Conservation (phyloP, 2,797 vertebrate genomes). For the Acanthiza pusilla region DNA sequence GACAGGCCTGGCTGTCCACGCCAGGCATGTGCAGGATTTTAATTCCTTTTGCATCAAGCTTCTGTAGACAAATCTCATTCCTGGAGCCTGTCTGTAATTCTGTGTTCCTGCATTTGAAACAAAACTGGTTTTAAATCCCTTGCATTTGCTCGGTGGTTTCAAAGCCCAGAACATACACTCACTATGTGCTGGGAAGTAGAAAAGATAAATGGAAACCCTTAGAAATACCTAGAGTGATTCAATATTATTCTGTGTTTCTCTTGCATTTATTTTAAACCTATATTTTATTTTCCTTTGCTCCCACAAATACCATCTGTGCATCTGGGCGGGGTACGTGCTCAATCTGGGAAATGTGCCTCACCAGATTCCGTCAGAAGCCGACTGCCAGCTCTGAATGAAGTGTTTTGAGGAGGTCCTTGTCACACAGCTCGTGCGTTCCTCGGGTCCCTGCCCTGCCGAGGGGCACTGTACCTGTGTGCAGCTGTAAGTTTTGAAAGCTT, state of each 20-base stretch:
- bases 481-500: not conserved
- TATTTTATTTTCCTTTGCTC: constrained; percentile 56
- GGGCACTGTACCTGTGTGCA: not conserved
- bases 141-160: not conserved
- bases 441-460: not conserved
- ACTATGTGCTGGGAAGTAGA: not conserved
- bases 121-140: constrained; percentile 16
- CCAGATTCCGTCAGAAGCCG: not conserved
- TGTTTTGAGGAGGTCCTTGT: not conserved
- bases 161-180: not conserved
- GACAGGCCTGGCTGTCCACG: not conserved
- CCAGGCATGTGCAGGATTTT: not conserved
- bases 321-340: not conserved
- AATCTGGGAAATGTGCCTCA: constrained; percentile 36
- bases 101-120: not conserved
- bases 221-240: constrained; percentile 46
- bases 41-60: not conserved
- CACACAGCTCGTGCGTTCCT: not conserved
- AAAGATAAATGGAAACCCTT: not conserved
- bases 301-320: constrained; percentile 50
- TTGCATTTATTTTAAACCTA: constrained; percentile 51
- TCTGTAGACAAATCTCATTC: not conserved
- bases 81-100: not conserved
- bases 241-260: constrained; percentile 55
- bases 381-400: not conserved